phyloP scores from a whole-genome alignment of 2,797 vertebrate species.

The Gallinago stenura region DNA sequence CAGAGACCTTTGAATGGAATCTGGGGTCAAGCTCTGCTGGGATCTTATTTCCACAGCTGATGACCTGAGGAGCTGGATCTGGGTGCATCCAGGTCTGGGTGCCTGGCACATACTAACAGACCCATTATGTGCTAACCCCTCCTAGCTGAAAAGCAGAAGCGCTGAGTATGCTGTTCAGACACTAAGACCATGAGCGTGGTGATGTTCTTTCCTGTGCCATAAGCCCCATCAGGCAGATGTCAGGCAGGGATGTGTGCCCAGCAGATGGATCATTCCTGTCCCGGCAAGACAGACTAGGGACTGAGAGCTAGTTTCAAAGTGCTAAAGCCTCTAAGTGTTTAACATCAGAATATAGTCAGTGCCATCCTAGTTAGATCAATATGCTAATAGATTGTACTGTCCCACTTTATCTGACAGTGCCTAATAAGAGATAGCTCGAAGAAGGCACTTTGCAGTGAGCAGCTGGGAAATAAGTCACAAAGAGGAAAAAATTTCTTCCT shows the following conservation, averaged over 20 bases:
- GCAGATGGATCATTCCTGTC: neutral
- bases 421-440: neutral
- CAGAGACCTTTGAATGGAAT: conserved; percentile 48
- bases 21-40: conserved; percentile 10
- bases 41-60: neutral
- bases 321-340: neutral
- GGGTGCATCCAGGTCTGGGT: neutral
- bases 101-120: neutral
- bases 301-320: neutral
- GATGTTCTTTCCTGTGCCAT: neutral
- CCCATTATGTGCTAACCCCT: neutral
- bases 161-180: neutral
- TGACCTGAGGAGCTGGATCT: neutral
- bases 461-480: neutral
- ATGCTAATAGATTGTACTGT: neutral
- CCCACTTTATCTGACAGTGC: neutral
- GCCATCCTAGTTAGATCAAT: neutral
- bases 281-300: neutral
- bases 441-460: neutral
- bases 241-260: neutral
- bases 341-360: neutral
- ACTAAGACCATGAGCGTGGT: neutral
- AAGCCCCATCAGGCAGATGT: conserved; percentile 13
- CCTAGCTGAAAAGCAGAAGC: neutral
- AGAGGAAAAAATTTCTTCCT: neutral